phyloP scores from a whole-genome alignment of 2,888 invertebrate species.

The Ethmia dodecea region DNA sequence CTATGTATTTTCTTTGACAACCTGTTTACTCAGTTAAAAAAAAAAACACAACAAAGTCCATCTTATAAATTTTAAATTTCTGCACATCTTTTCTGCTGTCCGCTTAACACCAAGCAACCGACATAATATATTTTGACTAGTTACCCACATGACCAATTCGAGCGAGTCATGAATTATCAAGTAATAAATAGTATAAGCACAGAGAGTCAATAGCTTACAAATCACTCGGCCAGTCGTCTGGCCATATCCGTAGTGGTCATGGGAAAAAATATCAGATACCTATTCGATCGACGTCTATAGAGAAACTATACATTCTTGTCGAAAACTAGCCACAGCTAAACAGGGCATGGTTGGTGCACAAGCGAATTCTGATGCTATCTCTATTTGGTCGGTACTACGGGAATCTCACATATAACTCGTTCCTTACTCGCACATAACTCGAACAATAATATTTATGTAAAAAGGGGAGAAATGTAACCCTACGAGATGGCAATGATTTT shows the following conservation, averaged over 20 bases:
- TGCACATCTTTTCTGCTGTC: too few species aligned
- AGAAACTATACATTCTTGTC: slow-evolving; percentile 31
- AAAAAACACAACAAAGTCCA: too few species aligned
- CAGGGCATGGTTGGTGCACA: slow-evolving; percentile 13
- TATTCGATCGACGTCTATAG: slow-evolving; percentile 19
- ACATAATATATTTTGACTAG: too few species aligned
- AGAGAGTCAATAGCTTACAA: slow-evolving; percentile 27
- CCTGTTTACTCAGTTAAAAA: too few species aligned
- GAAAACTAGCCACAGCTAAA: slow-evolving; percentile 29
- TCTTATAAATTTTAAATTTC: too few species aligned
- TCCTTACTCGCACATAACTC: too few species aligned
- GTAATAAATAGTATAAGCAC: slow-evolving; percentile 17
- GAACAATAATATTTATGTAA: too few species aligned
- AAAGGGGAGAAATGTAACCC: too few species aligned
- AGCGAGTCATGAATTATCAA: slow-evolving; percentile 3
- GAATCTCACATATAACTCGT: too few species aligned
- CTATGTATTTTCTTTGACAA: too few species aligned
- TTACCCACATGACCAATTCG: slow-evolving; percentile 8
- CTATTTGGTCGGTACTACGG: not conserved
- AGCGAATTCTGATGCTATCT: slow-evolving; percentile 19
- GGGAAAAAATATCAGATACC: slow-evolving; percentile 21
- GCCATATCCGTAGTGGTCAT: slow-evolving; percentile 18
- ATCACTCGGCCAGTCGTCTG: slow-evolving; percentile 19
- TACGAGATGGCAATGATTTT: too few species aligned
- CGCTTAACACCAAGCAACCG: too few species aligned